Evolutionary conservation across 1,140 invertebrate genomes (phyloP).

Genomic region (Orchesella cincta): DNA sequence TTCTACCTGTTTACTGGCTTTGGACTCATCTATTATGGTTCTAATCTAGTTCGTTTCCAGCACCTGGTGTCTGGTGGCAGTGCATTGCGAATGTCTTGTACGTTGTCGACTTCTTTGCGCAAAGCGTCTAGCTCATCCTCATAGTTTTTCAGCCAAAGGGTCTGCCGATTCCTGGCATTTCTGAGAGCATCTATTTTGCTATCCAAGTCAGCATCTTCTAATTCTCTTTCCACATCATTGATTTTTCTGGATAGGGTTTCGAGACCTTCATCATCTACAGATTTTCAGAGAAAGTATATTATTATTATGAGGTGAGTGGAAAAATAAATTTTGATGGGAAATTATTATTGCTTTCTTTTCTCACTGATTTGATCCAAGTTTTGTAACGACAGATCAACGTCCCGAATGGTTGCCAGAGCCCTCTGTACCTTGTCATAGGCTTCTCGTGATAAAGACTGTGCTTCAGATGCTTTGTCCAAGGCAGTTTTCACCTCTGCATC

Average conservation of each 20-base stretch:
- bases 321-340: too few relatives aligned
- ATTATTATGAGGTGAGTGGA: neutral
- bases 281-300: slow-evolving; percentile 16
- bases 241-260: slow-evolving; percentile 74
- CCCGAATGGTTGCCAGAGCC: slow-evolving; percentile 73
- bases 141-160: slow-evolving; percentile 77
- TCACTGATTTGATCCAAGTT: slow-evolving; percentile 73
- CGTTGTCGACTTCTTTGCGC: slow-evolving; percentile 78
- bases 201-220: slow-evolving; percentile 74
- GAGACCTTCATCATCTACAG: slow-evolving; percentile 66
- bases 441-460: slow-evolving; percentile 75
- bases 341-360: slow-evolving; percentile 38
- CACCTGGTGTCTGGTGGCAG: slow-evolving; percentile 73
- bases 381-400: slow-evolving; percentile 76
- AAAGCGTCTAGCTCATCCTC: slow-evolving; percentile 75
- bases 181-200: slow-evolving; percentile 58
- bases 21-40: too few relatives aligned
- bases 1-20: too few relatives aligned
- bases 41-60: slow-evolving; percentile 66
- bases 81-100: slow-evolving; percentile 77
- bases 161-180: slow-evolving; percentile 62
- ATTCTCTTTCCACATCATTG: slow-evolving; percentile 69
- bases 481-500: slow-evolving; percentile 71
- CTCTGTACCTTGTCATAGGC: slow-evolving; percentile 78
- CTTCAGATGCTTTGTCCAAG: slow-evolving; percentile 78